Evolutionary conservation across 2,888 invertebrate genomes (phyloP), one percentile per base, ranked within the genome.

Genomic region (Diabrotica balteata): DNA sequence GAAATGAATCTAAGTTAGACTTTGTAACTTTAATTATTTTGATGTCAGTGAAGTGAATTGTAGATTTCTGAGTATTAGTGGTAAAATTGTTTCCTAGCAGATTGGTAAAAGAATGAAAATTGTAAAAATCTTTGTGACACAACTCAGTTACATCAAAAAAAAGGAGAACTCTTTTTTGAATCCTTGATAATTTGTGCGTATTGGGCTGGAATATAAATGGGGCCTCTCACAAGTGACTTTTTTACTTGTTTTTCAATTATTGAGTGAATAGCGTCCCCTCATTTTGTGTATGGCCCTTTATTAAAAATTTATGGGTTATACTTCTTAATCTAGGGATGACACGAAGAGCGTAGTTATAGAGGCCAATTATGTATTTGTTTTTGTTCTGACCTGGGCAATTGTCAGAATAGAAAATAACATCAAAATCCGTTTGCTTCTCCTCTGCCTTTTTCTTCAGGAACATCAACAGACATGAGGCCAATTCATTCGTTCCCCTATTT

Each of bases 261-360:
- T 8, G 66, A 64, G 50, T 72, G 70, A 4, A 54, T 59, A 49
- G 44, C 10, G 11, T 63, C 60, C 8, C 67, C 71, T 72, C 69
- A 55, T 72, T 72, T 59, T 72, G 69, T 11, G 67, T 66, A 51
- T 72, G 69, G 8, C 69, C 69, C 6, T 43, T 63, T 10, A 72
- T 72, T 7, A 72, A 54, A 59, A 61, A 72, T 55, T 70, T 70
- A 59, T 70, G 72, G 8, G 69, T 72, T 22, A 72, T 72, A 47
- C 47, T 47, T 47, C 10, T 47, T 47, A 47, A 47, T 8, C 11
- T 51, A n/a, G 9, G 4, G 11, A 51, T n/a, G 9, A n/a, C 11
- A 10, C 11, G 51, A n/a, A 0, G 11, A 11, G 22, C 51, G 11
- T n/a, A 51, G 11, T 11, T 10, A 11, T 51, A 51, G 9, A 51